Percentiles rank a stretch among this genome's conserved stretches.
Conservation (phyloP, 1,140 invertebrate genomes). For the Choristoneura fumiferana region DNA sequence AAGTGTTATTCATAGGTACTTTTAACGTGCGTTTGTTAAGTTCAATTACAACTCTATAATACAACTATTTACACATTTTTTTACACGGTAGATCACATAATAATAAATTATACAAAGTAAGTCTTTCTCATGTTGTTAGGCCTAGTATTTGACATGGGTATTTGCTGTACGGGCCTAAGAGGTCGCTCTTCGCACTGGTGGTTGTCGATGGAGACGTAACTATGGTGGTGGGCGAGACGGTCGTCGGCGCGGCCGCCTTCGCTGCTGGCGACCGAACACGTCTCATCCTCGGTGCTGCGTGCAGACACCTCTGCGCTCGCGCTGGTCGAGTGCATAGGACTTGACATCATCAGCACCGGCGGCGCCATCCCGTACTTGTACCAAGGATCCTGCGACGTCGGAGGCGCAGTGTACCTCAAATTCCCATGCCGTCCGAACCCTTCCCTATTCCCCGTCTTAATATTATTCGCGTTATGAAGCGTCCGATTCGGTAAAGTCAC, state of each 20-base stretch:
- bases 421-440: constrained; percentile 71
- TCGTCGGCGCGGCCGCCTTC: constrained; percentile 65
- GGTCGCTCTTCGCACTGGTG: constrained; percentile 72
- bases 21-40: constrained; percentile 26
- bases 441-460: constrained; percentile 68
- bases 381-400: constrained; percentile 75
- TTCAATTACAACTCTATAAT: constrained; percentile 22
- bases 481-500: constrained; percentile 76
- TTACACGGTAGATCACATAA: constrained; percentile 34
- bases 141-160: constrained; percentile 67
- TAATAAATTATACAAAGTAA: constrained; percentile 70
- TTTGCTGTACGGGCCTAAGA: constrained; percentile 67
- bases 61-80: constrained; percentile 30
- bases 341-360: constrained; percentile 73
- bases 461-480: constrained; percentile 71
- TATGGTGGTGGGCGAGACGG: constrained; percentile 72
- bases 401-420: constrained; percentile 74
- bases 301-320: constrained; percentile 75
- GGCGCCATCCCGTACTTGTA: constrained; percentile 75
- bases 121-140: constrained; percentile 72
- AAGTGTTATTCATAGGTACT: constrained; percentile 6
- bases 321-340: constrained; percentile 73
- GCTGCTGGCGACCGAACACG: constrained; percentile 72
- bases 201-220: constrained; percentile 76
- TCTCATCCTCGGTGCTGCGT: constrained; percentile 75